Percentiles rank a stretch among this genome's conserved stretches.
phyloP scores from a whole-genome alignment of 2,888 invertebrate species.

The Aphidoletes aphidimyza region DNA sequence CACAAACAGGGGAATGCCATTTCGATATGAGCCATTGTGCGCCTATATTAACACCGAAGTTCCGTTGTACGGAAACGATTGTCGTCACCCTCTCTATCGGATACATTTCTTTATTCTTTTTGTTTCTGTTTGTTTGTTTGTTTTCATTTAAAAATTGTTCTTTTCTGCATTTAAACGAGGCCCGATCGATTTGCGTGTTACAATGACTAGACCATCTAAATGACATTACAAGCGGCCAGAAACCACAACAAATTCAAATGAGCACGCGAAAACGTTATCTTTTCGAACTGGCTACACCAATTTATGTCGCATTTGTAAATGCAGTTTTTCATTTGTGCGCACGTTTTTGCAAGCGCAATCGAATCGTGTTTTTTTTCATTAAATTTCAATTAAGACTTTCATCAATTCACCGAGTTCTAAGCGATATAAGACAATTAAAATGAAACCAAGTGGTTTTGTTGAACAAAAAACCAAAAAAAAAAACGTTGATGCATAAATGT shows the following conservation, averaged over 20 bases:
- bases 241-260: constrained; percentile 35
- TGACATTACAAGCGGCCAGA: neutral
- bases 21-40: neutral
- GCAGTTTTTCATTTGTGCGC: too few relatives aligned
- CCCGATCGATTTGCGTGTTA: constrained; percentile 16
- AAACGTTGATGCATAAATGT: neutral
- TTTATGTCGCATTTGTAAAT: neutral
- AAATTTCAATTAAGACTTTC: constrained; percentile 44
- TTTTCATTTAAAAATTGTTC: too few relatives aligned
- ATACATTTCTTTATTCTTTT: too few relatives aligned
- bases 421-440: too few relatives aligned
- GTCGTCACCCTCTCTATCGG: constrained; percentile 17
- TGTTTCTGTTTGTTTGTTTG: too few relatives aligned
- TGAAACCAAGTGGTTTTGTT: neutral
- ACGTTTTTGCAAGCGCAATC: neutral
- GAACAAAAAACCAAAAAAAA: too few relatives aligned
- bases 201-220: neutral
- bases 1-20: constrained; percentile 31
- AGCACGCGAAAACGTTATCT: constrained; percentile 41
- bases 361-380: neutral
- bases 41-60: neutral
- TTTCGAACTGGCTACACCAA: neutral
- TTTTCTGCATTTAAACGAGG: too few relatives aligned
- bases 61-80: neutral
- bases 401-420: neutral